Evolutionary conservation across 2,888 invertebrate genomes (phyloP), one percentile per base, ranked within the genome.

Genomic region (Philereme transversata): DNA sequence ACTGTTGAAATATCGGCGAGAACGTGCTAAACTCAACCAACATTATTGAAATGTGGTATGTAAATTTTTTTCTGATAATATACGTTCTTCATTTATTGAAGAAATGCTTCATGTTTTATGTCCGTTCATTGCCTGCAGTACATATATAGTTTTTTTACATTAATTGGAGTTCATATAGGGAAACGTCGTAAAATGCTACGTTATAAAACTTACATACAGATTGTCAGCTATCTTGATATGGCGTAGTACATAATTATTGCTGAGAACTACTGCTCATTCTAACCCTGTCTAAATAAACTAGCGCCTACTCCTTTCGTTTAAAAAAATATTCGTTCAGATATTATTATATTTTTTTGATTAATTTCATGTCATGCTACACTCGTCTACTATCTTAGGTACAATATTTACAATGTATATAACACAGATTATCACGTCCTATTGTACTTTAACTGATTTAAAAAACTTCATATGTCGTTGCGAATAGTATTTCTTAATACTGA

Each of bases 401-500:
- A 63, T 79, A 83, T 80, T 74, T 82, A 83, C 81, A 83, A 70
- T 74, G 75, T 72, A 75, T 62, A 66, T 75, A 79, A 77, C 72
- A 77, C 73, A 79, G 71, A 78, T 76, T 76, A 70, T 69, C 63
- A 75, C 77, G 75, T 77, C 74, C 75, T 76, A 72, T 78, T 77
- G 78, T 79, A 78, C 77, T 77, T 76, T 58, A 10, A 38, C n/a
- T 5, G 49, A 44, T 43, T 48, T 48, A 22, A 54, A 54, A 54
- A 48, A 55, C 49, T 43, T 55, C 47, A 48, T 46, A 57, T 57
- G 43, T 60, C 49, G 38, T 33, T 69, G 68, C 67, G 51, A 62
- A 75, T 69, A 71, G 68, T 71, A 65, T 64, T 61, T 60, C 67
- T 72, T 83, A 84, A 84, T 84, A 83, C 83, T 84, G 84, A 81